A percentile compares a stretch with the other conserved stretches of the same genome.
phyloP scores from a whole-genome alignment of 2,797 vertebrate species.

The Jordanella pulchra region DNA sequence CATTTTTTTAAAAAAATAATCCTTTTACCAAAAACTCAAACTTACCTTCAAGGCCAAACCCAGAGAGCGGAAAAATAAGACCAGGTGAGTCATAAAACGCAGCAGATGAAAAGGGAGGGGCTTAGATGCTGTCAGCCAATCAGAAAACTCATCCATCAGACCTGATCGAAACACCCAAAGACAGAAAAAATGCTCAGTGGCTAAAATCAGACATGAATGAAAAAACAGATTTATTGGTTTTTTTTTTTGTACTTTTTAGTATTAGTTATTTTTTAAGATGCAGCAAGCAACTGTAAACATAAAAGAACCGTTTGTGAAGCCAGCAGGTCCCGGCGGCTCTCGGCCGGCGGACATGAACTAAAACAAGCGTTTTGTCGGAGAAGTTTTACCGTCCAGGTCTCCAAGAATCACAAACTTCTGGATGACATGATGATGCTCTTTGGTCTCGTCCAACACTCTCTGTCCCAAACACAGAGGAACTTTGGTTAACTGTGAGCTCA shows the following conservation, averaged over 20 bases:
- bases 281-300: no score
- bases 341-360: neutral
- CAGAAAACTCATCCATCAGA: conserved; percentile 91
- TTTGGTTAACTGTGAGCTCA: neutral
- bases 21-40: no score
- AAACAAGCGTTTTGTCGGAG: neutral
- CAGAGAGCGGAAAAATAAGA: conserved; percentile 92
- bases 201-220: no score
- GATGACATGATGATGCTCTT: conserved; percentile 93
- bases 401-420: conserved; percentile 94
- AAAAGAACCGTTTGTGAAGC: no score
- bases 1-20: no score
- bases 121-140: conserved; percentile 87
- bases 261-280: no score
- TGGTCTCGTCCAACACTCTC: conserved; percentile 93
- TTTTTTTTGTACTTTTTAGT: no score
- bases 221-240: no score
- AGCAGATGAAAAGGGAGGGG: conserved; percentile 92
- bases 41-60: conserved; percentile 91
- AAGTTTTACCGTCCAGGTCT: conserved; percentile 88
- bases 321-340: neutral
- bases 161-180: conserved; percentile 71
- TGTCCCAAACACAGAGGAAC: conserved; percentile 55
- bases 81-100: conserved; percentile 93
- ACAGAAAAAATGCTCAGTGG: neutral